Percentiles rank a stretch among this genome's conserved stretches.
phyloP scores from a whole-genome alignment of 2,888 invertebrate genomes.

The Mythimna pallens region DNA sequence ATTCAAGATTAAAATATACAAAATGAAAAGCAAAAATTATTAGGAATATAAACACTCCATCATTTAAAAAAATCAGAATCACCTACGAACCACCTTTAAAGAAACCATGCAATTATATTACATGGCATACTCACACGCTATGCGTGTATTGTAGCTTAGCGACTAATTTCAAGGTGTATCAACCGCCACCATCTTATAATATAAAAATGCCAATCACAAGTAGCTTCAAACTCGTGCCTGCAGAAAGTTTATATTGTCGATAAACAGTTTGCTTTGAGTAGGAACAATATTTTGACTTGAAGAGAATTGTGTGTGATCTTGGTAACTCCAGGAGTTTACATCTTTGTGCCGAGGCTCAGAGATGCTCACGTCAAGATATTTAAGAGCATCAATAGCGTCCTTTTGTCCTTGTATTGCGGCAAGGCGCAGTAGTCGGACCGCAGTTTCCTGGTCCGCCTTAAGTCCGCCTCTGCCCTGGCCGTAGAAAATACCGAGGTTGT shows the following conservation, averaged over 20 bases:
- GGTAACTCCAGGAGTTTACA: conserved; percentile 71
- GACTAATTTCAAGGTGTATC: conserved; percentile 45
- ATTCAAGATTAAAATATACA: background rate
- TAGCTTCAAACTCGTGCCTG: conserved; percentile 71
- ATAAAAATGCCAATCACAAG: conserved; percentile 64
- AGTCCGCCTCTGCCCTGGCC: conserved; percentile 92
- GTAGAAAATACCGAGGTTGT: conserved; percentile 93
- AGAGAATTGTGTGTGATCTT: conserved; percentile 66
- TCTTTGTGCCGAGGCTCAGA: conserved; percentile 67
- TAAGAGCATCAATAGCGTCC: conserved; percentile 90
- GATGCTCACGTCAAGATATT: conserved; percentile 74
- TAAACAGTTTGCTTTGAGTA: conserved; percentile 79
- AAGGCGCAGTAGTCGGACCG: conserved; percentile 87
- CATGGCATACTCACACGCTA: conserved; percentile 40
- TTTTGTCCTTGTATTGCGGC: conserved; percentile 91
- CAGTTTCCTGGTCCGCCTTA: conserved; percentile 84
- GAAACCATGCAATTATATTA: conserved; percentile 49
- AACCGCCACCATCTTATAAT: conserved; percentile 54
- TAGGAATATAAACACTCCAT: conserved; percentile 23
- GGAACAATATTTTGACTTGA: conserved; percentile 75
- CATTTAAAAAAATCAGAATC: conserved; percentile 21
- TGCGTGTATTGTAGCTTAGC: conserved; percentile 44
- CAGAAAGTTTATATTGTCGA: conserved; percentile 78
- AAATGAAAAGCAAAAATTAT: conserved; percentile 5
- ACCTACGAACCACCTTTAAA: conserved; percentile 6